Conservation (phyloP, 1,140 invertebrate genomes). For the Rhagoletis zephyria region DNA sequence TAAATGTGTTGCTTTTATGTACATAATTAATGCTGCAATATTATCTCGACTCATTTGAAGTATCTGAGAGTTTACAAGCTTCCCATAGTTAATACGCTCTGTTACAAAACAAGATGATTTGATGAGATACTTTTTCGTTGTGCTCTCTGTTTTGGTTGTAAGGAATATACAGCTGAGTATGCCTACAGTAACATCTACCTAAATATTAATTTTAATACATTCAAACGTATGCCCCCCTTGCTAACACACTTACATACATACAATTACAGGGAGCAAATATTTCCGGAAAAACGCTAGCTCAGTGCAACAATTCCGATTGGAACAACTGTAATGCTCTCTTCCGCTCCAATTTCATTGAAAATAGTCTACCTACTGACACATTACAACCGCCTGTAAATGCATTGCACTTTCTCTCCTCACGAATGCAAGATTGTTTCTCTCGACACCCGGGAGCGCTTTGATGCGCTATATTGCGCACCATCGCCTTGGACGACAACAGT, state of each 20-base stretch:
- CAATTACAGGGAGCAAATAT: constrained; percentile 6
- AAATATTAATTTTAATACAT: neutral
- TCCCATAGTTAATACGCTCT: too few relatives aligned
- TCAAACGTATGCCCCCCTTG: neutral
- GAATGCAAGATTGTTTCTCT: neutral
- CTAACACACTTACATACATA: neutral
- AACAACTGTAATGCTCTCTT: neutral
- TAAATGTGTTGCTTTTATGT: too few relatives aligned
- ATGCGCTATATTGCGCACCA: constrained; percentile 18
- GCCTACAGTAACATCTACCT: neutral
- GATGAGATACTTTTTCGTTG: neutral
- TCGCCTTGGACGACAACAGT: constrained; percentile 23
- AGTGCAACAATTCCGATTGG: neutral
- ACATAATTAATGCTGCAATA: too few relatives aligned
- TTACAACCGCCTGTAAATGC: neutral
- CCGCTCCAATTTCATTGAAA: constrained; percentile 28
- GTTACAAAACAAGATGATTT: neutral
- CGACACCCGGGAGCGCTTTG: constrained; percentile 18
- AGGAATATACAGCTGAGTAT: neutral
- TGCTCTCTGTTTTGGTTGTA: constrained; percentile 36
- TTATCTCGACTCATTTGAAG: too few relatives aligned
- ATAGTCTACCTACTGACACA: neutral
- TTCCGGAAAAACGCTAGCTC: neutral
- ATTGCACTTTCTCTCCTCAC: neutral
- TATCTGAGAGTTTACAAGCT: too few relatives aligned